phyloP scores from a whole-genome alignment of 2,113 vertebrate genomes.

The Peromyscus leucopus region DNA sequence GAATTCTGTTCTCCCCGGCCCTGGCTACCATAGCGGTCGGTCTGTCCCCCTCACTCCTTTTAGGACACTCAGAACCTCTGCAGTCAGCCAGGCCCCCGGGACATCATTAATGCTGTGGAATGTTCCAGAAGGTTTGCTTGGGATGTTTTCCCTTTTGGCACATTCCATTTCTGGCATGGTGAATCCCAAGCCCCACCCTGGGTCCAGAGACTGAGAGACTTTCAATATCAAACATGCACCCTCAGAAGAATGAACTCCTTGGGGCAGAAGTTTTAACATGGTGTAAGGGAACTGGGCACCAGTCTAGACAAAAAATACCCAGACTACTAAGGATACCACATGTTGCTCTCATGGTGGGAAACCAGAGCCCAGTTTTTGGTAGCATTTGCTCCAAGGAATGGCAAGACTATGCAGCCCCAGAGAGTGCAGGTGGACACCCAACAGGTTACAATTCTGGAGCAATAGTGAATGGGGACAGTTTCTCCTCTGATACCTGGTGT shows the following conservation, averaged over 20 bases:
- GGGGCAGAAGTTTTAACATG: neutral
- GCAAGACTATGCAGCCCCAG: neutral
- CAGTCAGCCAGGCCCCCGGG: neutral
- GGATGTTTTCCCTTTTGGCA: neutral
- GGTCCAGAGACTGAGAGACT: neutral
- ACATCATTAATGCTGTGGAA: neutral
- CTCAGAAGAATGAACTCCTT: neutral
- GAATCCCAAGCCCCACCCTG: neutral
- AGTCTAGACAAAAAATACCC: neutral
- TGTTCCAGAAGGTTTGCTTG: neutral
- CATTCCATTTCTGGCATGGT: neutral
- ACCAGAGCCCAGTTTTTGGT: neutral
- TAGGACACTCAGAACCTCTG: neutral
- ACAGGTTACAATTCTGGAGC: neutral
- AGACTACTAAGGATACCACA: neutral
- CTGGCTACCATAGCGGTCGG: no score
- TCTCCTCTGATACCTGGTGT: no score
- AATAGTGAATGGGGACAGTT: neutral
- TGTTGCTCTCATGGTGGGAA: neutral
- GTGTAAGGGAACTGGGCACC: neutral
- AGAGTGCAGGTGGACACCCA: neutral
- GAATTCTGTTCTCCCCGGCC: neutral
- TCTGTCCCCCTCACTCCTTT: neutral
- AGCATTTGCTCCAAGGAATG: neutral
- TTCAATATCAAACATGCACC: neutral